Evolutionary conservation across 2,113 vertebrate genomes (phyloP), one percentile per base, ranked within the genome.

Genomic region (Saguinus midas): DNA sequence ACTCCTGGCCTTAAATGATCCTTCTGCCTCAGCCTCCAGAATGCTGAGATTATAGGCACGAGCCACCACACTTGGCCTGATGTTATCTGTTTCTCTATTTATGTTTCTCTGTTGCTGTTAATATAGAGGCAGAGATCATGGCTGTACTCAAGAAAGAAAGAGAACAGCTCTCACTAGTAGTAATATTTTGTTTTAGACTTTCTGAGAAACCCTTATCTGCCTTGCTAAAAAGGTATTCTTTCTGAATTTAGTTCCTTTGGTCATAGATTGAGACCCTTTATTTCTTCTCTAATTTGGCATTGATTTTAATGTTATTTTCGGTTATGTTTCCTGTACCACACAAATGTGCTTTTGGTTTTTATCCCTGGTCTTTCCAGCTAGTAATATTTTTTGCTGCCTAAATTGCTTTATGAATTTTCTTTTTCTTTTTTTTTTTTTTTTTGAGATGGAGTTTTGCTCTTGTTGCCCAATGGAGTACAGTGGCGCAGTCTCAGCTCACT

Each of bases 261-360:
- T 92, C 72, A 64, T 45, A 94, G 43, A 90, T 84, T 90, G 45
- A 73, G 3, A 50, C 8, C 40, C 9, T 91, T 89, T 87, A 76
- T 94, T 93, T 87, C 23, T 87, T 92, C 25, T 89, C 66, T 96
- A 80, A 92, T 83, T 90, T 94, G 45, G 45, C 32, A 57, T 81
- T 93, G 50, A 95, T 96, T 91, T 90, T 95, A 43, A 84, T 90
- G 35, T 87, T 90, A 87, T 57, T 73, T 94, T 92, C 50, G 58
- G 11, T 92, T 90, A 27, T 73, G 6, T 93, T 83, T 95, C 23
- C 35, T 94, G 32, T 75, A 84, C 13, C 10, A 97, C 27, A 84
- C 14, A 95, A 23, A 45, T 92, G 20, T 94, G 45, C 29, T 25
- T 97, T 87, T 94, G 48, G 86, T 94, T 95, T 88, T 57, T 21